Percentiles rank a stretch among this genome's conserved stretches.
Conservation (phyloP, 1,140 invertebrate species). For the Sogatella furcifera region DNA sequence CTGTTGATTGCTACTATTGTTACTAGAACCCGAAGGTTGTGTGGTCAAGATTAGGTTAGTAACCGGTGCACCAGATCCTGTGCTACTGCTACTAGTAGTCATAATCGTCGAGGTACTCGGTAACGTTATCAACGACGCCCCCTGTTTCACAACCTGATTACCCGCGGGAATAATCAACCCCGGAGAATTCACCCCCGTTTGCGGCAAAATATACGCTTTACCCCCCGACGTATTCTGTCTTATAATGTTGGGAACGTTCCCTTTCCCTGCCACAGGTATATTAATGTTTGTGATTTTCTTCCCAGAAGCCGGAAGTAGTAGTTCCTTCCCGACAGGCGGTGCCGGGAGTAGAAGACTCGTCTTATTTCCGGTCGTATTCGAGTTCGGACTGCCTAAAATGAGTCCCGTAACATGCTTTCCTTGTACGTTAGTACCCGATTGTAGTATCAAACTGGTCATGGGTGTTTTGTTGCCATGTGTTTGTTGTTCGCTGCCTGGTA, state of each 20-base stretch:
- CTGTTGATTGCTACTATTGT: background rate
- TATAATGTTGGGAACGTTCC: constrained; percentile 8
- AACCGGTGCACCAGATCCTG: background rate
- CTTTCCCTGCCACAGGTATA: background rate
- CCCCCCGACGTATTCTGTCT: background rate
- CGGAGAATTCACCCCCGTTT: background rate
- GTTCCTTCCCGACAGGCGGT: background rate
- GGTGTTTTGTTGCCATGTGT: background rate
- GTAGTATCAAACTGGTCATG: constrained; percentile 6
- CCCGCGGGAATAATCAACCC: background rate
- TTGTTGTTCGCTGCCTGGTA: constrained; percentile 1
- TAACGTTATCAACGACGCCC: background rate
- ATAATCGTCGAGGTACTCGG: constrained; percentile 1
- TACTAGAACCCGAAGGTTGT: background rate
- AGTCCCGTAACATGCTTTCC: background rate
- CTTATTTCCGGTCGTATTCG: background rate
- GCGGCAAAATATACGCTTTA: background rate
- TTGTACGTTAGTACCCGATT: background rate
- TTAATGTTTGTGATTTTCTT: background rate
- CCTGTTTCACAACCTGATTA: constrained; percentile 1
- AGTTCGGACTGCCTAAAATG: background rate
- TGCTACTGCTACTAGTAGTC: background rate
- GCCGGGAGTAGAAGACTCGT: background rate
- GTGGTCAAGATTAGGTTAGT: constrained; percentile 9
- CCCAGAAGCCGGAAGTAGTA: too few relatives aligned